These are phyloP conservation scores for Clytia hemisphaerica DNA, from an alignment of 30 jellyfish, hydroid and myxozoan species.

Conservation along the genomic window DNA sequence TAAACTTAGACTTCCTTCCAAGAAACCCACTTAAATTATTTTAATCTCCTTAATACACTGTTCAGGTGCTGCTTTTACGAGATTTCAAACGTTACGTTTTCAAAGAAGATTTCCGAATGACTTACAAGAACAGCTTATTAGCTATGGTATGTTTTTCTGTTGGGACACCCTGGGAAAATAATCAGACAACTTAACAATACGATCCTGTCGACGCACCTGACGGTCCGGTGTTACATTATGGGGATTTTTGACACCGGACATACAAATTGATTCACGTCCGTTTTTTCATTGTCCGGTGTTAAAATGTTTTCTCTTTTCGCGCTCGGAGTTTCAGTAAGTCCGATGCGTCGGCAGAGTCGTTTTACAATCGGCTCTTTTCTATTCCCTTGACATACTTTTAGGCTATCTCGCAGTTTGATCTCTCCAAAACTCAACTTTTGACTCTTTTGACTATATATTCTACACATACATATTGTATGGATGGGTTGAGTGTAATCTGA, in stretches of 20 bases:
- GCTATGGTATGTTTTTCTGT: constrained; percentile 57
- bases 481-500: too few species aligned
- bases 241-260: too few species aligned
- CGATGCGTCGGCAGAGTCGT: neutral
- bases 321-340: neutral
- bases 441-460: neutral
- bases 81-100: constrained; percentile 87
- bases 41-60: neutral
- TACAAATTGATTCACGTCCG: too few species aligned
- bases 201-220: too few species aligned
- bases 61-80: constrained; percentile 94
- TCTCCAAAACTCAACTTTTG: neutral
- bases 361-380: neutral
- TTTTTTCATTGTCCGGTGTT: too few species aligned
- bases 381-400: neutral
- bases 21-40: neutral
- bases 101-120: constrained; percentile 83
- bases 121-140: constrained; percentile 67
- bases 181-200: too few species aligned
- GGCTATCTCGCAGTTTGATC: neutral
- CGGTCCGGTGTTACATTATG: too few species aligned
- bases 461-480: too few species aligned
- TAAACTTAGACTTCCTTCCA: too few species aligned
- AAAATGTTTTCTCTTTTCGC: too few species aligned
- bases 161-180: neutral